phyloP scores from a whole-genome alignment of 2,113 vertebrate species.

The Anhinga anhinga region DNA sequence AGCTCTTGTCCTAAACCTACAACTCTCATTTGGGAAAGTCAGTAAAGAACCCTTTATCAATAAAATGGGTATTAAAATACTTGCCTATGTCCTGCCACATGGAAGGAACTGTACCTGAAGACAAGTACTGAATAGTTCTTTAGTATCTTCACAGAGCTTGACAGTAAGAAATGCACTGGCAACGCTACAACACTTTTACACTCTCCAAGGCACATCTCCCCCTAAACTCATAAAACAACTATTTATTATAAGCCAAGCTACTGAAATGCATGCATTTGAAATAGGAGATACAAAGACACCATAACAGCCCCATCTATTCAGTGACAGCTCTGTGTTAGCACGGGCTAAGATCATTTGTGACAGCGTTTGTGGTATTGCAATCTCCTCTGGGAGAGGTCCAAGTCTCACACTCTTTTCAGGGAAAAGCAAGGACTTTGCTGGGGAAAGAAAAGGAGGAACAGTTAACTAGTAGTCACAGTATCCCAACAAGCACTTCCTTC shows the following conservation, averaged over 20 bases:
- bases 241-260: not conserved
- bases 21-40: not conserved
- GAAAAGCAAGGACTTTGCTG: not conserved
- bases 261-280: not conserved
- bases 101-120: not conserved
- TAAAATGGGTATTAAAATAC: not conserved
- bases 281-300: not conserved
- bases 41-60: not conserved
- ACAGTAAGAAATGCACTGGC: not conserved
- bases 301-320: not conserved
- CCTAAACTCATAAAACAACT: not conserved
- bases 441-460: not conserved
- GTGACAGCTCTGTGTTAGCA: not conserved
- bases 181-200: not conserved
- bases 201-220: not conserved
- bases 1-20: not conserved
- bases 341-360: not conserved
- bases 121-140: not conserved
- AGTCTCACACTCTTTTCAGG: not conserved
- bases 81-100: not conserved
- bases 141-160: not conserved
- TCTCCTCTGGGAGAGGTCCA: not conserved
- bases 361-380: not conserved
- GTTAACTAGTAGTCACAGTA: not conserved
- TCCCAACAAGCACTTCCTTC: not conserved